These are phyloP conservation scores for Cardiocondyla obscurior DNA, from an alignment of 1,140 invertebrate genomes.

Conservation along the genomic window DNA sequence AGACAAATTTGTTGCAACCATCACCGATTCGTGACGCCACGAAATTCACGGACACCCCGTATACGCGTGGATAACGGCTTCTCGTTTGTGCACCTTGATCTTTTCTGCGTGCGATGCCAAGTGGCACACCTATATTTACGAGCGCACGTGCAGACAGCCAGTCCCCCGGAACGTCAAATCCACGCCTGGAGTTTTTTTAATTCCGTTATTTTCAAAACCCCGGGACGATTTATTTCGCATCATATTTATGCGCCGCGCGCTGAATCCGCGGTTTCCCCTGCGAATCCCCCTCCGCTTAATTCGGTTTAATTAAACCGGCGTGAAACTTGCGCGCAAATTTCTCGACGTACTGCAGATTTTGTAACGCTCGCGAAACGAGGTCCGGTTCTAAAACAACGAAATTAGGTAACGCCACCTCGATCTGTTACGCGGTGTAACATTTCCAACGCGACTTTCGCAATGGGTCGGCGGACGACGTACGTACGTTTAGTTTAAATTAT, in stretches of 20 bases:
- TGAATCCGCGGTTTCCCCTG: not conserved
- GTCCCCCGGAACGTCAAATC: not conserved
- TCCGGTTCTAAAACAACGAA: constrained; percentile 17
- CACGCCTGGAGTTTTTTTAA: constrained; percentile 5
- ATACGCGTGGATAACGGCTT: constrained; percentile 52
- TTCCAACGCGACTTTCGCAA: not conserved
- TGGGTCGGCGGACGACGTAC: not conserved
- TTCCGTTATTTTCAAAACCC: not conserved
- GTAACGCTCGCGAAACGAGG: not conserved
- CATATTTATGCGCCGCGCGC: not conserved
- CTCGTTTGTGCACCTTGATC: constrained; percentile 54
- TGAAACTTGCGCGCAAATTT: not conserved
- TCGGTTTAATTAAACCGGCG: not conserved
- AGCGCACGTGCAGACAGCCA: not conserved
- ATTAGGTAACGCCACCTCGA: not conserved
- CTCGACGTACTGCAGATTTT: not conserved
- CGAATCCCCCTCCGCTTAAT: constrained; percentile 3
- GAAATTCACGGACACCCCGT: constrained; percentile 42
- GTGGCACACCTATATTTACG: constrained; percentile 72
- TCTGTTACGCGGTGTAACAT: constrained; percentile 16
- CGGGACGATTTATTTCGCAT: not conserved
- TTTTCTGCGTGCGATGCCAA: constrained; percentile 63
- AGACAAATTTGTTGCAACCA: not conserved
- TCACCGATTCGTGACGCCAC: not conserved
- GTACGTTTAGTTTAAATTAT: constrained; percentile 50